Evolutionary conservation across 1,140 invertebrate species (phyloP).

Genomic region (Rhyacophila brunnea): DNA sequence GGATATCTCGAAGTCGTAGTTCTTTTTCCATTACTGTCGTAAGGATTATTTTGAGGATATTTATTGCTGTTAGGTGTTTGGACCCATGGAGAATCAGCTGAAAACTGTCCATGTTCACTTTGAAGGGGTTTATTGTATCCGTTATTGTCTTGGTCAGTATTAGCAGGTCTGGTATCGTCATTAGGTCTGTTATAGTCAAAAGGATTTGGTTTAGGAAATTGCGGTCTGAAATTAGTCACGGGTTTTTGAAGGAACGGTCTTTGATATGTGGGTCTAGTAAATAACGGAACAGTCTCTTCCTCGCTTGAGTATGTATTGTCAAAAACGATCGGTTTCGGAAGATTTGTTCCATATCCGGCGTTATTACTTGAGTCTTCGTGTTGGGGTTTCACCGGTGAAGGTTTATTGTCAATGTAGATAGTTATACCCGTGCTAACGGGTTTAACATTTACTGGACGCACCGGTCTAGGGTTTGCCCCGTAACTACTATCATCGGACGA

Average conservation of each 20-base stretch:
- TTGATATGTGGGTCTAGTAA: conserved; percentile 28
- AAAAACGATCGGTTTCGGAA: background rate
- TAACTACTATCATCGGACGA: conserved; percentile 9
- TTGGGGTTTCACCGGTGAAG: conserved; percentile 14
- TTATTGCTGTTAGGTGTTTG: conserved; percentile 12
- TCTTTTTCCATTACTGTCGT: conserved; percentile 4
- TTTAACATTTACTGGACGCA: conserved; percentile 6
- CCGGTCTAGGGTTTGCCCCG: conserved; percentile 21
- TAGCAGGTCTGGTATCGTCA: conserved; percentile 6
- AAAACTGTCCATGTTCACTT: conserved; percentile 32
- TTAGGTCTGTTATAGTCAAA: conserved; percentile 10
- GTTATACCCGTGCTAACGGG: conserved; percentile 31
- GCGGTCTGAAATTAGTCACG: conserved; percentile 11
- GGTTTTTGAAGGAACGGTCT: conserved; percentile 28
- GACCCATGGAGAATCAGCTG: conserved; percentile 3
- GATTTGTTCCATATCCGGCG: conserved; percentile 19
- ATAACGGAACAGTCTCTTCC: conserved; percentile 28
- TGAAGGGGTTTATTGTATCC: conserved; percentile 23
- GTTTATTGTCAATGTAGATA: conserved; percentile 32
- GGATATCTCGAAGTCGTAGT: conserved; percentile 8
- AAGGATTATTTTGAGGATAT: background rate
- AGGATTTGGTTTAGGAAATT: conserved; percentile 19
- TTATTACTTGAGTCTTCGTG: conserved; percentile 3
- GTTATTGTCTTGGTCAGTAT: background rate
- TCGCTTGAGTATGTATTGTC: conserved; percentile 7